A percentile compares a stretch with the other conserved stretches of the same genome.
These are phyloP conservation scores for Parochlus steinenii DNA, from an alignment of 2,888 invertebrate species.

Conservation along the genomic window DNA sequence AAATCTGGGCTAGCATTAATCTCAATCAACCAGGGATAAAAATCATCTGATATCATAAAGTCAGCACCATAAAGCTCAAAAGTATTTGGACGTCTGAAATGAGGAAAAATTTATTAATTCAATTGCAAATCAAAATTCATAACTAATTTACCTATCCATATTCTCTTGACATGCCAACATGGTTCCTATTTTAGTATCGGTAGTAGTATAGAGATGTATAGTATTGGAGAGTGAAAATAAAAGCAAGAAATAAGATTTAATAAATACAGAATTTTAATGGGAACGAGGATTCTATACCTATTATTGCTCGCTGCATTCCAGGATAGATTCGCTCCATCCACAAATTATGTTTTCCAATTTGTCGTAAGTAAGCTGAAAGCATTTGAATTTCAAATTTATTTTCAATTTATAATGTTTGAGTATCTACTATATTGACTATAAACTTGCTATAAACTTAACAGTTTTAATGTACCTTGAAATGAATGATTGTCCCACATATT, in stretches of 20 bases:
- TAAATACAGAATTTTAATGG: too few species aligned
- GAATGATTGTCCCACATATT: constrained; percentile 92
- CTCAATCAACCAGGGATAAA: constrained; percentile 83
- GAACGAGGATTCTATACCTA: too few species aligned
- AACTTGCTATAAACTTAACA: constrained; percentile 29
- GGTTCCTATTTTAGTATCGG: too few species aligned
- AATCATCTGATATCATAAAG: constrained; percentile 81
- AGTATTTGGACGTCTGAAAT: constrained; percentile 45
- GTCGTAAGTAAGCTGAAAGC: constrained; percentile 37
- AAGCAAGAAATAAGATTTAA: neutral
- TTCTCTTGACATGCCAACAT: constrained; percentile 74
- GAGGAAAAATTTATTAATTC: neutral
- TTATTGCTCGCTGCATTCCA: constrained; percentile 61
- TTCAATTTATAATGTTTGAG: constrained; percentile 2
- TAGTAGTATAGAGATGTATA: too few species aligned
- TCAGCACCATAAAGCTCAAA: constrained; percentile 92
- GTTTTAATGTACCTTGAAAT: constrained; percentile 50
- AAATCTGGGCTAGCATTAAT: constrained; percentile 89
- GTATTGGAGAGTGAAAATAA: neutral
- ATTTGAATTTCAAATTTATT: too few species aligned
- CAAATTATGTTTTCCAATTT: constrained; percentile 55
- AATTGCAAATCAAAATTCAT: too few species aligned
- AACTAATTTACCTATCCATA: constrained; percentile 63
- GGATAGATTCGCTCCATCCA: constrained; percentile 80
- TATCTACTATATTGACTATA: constrained; percentile 27